A percentile compares a stretch with the other conserved stretches of the same genome.
phyloP scores from a whole-genome alignment of 2,888 invertebrate genomes.

The Drosophila koepferae region DNA sequence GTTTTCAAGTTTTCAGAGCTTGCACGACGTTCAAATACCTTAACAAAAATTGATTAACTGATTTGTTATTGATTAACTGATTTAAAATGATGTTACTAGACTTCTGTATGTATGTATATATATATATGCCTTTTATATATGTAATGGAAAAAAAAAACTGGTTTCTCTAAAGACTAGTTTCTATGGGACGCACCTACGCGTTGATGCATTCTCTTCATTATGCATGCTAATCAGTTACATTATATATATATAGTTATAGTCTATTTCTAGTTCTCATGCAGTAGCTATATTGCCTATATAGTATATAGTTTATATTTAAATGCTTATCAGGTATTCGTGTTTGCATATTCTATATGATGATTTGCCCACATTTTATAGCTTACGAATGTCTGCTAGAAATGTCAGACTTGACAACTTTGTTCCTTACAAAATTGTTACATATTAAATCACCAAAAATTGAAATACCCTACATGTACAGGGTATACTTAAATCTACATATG shows the following conservation, averaged over 20 bases:
- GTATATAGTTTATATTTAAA: neutral
- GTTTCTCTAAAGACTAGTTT: too few relatives aligned
- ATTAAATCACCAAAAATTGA: neutral
- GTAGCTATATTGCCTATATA: too few relatives aligned
- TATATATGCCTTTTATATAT: too few relatives aligned
- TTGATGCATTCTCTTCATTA: neutral
- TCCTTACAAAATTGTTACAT: neutral
- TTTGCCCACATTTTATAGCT: neutral
- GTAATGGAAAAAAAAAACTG: too few relatives aligned
- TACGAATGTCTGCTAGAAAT: neutral
- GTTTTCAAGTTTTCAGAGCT: neutral
- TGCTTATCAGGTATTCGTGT: neutral
- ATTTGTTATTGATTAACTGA: too few relatives aligned
- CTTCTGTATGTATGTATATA: too few relatives aligned
- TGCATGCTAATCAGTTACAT: neutral
- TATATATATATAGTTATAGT: neutral
- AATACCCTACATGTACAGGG: neutral
- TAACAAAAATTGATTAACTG: neutral
- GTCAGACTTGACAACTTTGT: neutral
- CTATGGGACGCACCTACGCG: neutral
- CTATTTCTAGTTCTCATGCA: neutral
- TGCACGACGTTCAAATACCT: neutral
- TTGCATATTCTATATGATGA: neutral
- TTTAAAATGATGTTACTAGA: too few relatives aligned
- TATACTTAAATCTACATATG: neutral